Conservation (phyloP, 64 coral and sea anemone species). For the Porites lutea region DNA sequence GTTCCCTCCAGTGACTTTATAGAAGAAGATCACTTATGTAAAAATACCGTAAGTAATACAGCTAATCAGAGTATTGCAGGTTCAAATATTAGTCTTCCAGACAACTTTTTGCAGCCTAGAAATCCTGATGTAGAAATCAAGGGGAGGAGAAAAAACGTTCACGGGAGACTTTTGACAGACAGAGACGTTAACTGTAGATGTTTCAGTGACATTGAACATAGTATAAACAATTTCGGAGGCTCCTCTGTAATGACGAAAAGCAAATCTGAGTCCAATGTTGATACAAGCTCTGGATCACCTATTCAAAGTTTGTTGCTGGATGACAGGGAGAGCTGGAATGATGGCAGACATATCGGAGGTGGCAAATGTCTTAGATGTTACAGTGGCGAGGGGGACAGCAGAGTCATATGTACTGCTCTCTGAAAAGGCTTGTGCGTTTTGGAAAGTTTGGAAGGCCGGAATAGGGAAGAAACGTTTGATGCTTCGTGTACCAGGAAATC, state of each 20-base stretch:
- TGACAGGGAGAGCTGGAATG: neutral
- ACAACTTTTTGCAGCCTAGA: neutral
- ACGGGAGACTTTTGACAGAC: neutral
- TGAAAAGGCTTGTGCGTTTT: neutral
- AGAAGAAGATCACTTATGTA: neutral
- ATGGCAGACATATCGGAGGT: neutral
- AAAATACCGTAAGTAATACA: neutral
- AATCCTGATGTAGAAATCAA: neutral
- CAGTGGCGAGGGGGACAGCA: neutral
- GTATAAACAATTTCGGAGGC: neutral
- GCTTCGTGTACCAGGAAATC: too few relatives aligned
- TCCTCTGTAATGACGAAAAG: neutral
- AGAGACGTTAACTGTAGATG: neutral
- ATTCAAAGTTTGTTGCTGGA: neutral
- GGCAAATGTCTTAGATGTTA: neutral
- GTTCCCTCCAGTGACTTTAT: neutral
- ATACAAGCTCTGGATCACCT: neutral
- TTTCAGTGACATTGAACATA: neutral
- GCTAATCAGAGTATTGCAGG: neutral
- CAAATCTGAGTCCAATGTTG: neutral
- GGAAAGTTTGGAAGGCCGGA: too few relatives aligned
- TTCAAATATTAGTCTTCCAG: neutral
- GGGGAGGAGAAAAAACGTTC: neutral
- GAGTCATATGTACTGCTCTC: conserved; percentile 8
- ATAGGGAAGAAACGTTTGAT: too few relatives aligned